phyloP scores from a whole-genome alignment of 2,797 vertebrate genomes.

The Avahi laniger region DNA sequence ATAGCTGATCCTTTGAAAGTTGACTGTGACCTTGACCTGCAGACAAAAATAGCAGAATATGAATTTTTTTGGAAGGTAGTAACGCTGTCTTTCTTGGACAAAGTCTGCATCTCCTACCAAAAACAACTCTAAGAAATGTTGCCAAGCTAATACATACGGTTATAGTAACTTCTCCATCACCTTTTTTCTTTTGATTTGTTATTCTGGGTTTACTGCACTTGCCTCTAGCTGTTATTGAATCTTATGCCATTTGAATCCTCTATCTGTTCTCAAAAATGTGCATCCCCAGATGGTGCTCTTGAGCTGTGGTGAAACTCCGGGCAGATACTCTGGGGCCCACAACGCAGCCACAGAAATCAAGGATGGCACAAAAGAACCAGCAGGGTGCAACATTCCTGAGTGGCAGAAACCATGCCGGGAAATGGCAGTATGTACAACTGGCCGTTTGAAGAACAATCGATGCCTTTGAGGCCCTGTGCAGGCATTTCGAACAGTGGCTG shows the following conservation, averaged over 20 bases:
- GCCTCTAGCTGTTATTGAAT: not conserved
- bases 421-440: not conserved
- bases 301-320: not conserved
- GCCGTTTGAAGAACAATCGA: not conserved
- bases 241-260: not conserved
- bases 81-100: not conserved
- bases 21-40: conserved; percentile 37
- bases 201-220: not conserved
- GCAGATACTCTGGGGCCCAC: not conserved
- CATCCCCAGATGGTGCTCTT: not conserved
- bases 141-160: not conserved
- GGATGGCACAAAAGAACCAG: not conserved
- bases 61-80: not conserved
- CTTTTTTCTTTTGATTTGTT: not conserved
- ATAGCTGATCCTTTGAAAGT: conserved; percentile 42
- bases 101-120: not conserved
- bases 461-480: not conserved
- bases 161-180: not conserved
- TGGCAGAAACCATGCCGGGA: not conserved
- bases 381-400: not conserved
- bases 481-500: not conserved
- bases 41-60: conserved; percentile 21
- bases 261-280: not conserved
- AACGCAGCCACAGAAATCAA: not conserved
- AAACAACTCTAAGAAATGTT: conserved; percentile 5